phyloP scores from a whole-genome alignment of 2,113 vertebrate species.

The Camarhynchus parvulus region DNA sequence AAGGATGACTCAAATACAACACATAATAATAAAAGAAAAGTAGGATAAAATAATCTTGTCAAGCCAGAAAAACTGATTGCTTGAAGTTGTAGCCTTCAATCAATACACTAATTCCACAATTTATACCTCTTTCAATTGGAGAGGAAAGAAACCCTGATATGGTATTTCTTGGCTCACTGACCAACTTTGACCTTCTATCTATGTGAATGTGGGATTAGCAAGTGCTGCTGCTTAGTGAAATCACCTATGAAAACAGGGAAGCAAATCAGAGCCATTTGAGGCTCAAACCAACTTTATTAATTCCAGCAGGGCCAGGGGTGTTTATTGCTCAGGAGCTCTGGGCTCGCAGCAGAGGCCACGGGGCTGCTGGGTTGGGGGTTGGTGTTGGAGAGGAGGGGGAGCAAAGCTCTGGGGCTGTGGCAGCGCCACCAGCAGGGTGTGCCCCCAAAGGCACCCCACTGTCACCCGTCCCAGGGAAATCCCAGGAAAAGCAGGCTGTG shows the following conservation, averaged over 20 bases:
- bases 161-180: conserved; percentile 99
- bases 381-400: background rate
- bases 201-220: conserved; percentile 91
- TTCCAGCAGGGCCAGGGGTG: conserved; percentile 76
- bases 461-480: background rate
- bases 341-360: background rate
- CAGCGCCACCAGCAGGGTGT: background rate
- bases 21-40: conserved; percentile 99
- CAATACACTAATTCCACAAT: conserved; percentile 99
- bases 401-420: background rate
- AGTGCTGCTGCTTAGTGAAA: conserved; percentile 90
- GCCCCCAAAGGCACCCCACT: fast-evolving
- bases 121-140: conserved; percentile 93
- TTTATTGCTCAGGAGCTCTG: conserved; percentile 30
- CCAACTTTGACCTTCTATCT: conserved; percentile 99
- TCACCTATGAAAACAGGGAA: conserved; percentile 90
- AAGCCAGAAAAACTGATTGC: conserved; percentile 98
- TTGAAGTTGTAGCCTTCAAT: conserved; percentile 93
- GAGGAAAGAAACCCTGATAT: conserved; percentile 96
- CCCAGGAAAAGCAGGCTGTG: background rate
- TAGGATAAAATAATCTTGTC: conserved; percentile 99
- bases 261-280: conserved; percentile 86
- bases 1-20: conserved; percentile 99
- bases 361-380: background rate
- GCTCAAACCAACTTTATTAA: conserved; percentile 88